Conservation (phyloP, 2,113 vertebrate species). For the Mus musculus region GRCm39 chr16:91891001-91891500, state of each 20-base stretch:
- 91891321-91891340: background rate
- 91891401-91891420: background rate
- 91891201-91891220: too few relatives aligned
- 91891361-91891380: background rate
- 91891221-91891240: background rate
- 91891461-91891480: background rate
- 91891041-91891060: background rate
- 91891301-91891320: background rate
- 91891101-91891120: background rate
- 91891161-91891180: background rate
- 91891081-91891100: too few relatives aligned
- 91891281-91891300: background rate
- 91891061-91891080: background rate
- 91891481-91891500: background rate
- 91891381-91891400: conserved; percentile 2
- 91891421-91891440: background rate
- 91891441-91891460: background rate
- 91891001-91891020: background rate
- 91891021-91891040: background rate
- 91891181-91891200: background rate
- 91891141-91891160: background rate
- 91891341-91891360: background rate
- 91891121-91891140: background rate
- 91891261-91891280: background rate
- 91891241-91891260: background rate